Percentiles rank a stretch among this genome's conserved stretches.
Conservation (phyloP, 2,113 vertebrate genomes). For the Pseudorhombus dupliciocellatus region DNA sequence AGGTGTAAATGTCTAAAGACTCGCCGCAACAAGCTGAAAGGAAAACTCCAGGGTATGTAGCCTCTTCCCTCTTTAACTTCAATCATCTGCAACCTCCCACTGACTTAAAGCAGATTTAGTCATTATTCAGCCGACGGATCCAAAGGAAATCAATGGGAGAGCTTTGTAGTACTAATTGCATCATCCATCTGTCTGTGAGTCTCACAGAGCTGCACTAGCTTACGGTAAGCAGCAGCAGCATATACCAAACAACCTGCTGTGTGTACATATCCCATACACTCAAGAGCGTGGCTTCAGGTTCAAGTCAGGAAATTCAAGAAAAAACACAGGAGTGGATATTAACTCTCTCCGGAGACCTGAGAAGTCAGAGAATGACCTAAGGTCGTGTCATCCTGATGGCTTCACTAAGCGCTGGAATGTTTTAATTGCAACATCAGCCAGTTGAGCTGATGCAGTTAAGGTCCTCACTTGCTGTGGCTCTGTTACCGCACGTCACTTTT, state of each 20-base stretch:
- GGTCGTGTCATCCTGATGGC: too few species aligned
- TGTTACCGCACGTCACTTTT: too few species aligned
- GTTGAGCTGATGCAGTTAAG: too few species aligned
- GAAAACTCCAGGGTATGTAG: neutral
- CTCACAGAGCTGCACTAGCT: neutral
- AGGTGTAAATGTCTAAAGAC: neutral
- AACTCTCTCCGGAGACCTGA: too few species aligned
- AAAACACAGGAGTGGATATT: too few species aligned
- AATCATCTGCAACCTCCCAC: constrained; percentile 9
- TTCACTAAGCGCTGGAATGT: too few species aligned
- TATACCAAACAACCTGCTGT: neutral
- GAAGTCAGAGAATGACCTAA: too few species aligned
- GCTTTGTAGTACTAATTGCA: constrained; percentile 51
- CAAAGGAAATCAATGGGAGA: constrained; percentile 53
- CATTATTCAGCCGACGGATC: constrained; percentile 35
- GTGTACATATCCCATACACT: neutral
- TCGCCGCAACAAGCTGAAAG: neutral
- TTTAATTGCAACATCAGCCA: too few species aligned
- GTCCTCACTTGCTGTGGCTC: too few species aligned
- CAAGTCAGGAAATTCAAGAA: too few species aligned
- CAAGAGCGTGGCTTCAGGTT: too few species aligned
- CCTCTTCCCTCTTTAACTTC: neutral
- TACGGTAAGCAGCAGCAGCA: neutral
- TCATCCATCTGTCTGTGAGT: constrained; percentile 52
- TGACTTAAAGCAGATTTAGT: constrained; percentile 10